phyloP scores from a whole-genome alignment of 2,113 vertebrate genomes.

The Elaphurus davidianus region DNA sequence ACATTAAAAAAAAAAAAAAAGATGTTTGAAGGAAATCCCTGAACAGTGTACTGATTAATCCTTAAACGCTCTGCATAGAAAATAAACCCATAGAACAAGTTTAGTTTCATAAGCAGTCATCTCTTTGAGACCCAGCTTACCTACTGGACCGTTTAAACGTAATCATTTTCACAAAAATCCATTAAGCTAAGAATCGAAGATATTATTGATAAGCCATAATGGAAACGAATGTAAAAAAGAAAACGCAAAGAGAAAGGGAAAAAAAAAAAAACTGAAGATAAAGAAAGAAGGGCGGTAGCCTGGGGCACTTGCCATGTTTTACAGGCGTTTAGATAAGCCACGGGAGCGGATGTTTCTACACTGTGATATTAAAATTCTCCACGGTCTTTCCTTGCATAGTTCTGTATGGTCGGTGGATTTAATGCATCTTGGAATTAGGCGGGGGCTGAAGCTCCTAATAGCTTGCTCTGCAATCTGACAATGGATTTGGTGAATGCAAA shows the following conservation, averaged over 20 bases:
- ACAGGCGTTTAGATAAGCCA: background rate
- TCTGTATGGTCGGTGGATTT: background rate
- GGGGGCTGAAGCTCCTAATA: background rate
- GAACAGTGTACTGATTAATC: constrained; percentile 68
- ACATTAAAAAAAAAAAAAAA: constrained; percentile 69
- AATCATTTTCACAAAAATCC: background rate
- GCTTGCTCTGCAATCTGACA: background rate
- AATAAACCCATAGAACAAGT: constrained; percentile 48
- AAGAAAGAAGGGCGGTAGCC: background rate
- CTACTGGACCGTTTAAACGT: background rate
- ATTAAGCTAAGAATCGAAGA: background rate
- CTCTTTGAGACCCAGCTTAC: background rate
- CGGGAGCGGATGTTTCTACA: background rate
- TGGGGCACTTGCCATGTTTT: background rate
- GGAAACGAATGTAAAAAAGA: background rate
- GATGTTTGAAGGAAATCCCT: constrained; percentile 71
- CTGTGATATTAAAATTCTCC: background rate
- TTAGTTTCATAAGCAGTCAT: background rate
- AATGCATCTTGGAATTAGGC: background rate
- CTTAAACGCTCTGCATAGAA: constrained; percentile 48
- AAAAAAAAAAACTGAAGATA: background rate
- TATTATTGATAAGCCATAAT: background rate
- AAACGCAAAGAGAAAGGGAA: background rate
- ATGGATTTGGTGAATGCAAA: background rate
- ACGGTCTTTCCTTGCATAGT: background rate